Base-by-base conservation (phyloP, 2,888 invertebrate species). In the Catonia carolina region DNA sequence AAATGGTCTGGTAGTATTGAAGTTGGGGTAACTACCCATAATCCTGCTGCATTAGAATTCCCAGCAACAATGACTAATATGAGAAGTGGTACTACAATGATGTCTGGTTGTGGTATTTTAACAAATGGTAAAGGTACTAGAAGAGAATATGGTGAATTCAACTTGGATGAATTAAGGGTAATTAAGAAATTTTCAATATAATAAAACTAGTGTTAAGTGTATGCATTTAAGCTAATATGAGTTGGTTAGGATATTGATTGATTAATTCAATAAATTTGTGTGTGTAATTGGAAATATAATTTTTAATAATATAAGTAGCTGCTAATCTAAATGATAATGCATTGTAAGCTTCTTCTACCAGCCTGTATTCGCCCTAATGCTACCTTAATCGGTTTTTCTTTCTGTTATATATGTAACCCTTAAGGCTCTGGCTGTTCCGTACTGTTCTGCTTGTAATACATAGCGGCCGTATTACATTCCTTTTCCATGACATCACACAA, bases 51-150 rank as follows among this genome's bases (percentile, higher is more conserved):
- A 0, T 77, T 96, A 57, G 86, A 93, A 59, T 95, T 95, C 72
- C 97, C 96, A 2, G 92, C 95, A 0, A 97, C 96, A 1, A 95
- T 97, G 94, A 96, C 96, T 0, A 96, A 96, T 71, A 89, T 96
- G 89, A 83, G 93, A 56, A 73, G 73, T 1, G 82, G 94, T 7
- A 92, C 91, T 1, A 89, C 90, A 31, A 92, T 92, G 89, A 95
- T 97, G 95, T 95, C 95, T 15, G 96, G 96, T 0, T 92, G 92
- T 75, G 96, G 95, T 55, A 93, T 97, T 65, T 77, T 96, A n/a
- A 87, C 93, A 2, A 96, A 96, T 71, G 96, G 96, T 1, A 94
- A 95, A 72, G 95, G 95, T 4, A 93, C 91, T 1, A 82, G 90
- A 62, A 79, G 92, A 60, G 94, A 95, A 71, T 96, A 96, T 70